A percentile compares a stretch with the other conserved stretches of the same genome.
Evolutionary conservation across 1,140 invertebrate species (phyloP).

Genomic region (Drosophila sproati): DNA sequence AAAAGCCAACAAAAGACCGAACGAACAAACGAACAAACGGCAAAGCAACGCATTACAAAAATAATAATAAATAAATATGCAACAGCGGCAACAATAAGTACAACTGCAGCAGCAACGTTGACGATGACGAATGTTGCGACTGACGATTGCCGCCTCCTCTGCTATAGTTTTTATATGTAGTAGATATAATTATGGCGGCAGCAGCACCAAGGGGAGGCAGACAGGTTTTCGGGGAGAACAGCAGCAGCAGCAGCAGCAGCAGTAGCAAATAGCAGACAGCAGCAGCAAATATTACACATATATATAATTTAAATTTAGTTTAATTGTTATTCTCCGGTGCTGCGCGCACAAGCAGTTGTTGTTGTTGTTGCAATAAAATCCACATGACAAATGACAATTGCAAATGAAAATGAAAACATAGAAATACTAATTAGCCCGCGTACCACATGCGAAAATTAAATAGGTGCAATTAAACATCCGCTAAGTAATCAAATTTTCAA

Average conservation of each 20-base stretch:
- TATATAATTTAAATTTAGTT: constrained; percentile 84
- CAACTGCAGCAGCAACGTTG: constrained; percentile 32
- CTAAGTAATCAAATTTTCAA: constrained; percentile 83
- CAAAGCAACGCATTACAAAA: constrained; percentile 63
- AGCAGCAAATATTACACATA: constrained; percentile 73
- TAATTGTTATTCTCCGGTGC: constrained; percentile 82
- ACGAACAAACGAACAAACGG: constrained; percentile 25
- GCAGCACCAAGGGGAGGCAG: constrained; percentile 2
- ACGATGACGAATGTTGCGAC: constrained; percentile 51
- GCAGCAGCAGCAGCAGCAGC: constrained; percentile 18
- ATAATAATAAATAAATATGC: constrained; percentile 62
- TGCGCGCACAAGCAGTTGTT: constrained; percentile 27
- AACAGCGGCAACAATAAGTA: constrained; percentile 22
- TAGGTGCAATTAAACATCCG: constrained; percentile 84
- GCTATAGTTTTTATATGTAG: constrained; percentile 59
- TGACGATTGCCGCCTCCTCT: constrained; percentile 35
- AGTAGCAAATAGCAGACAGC: constrained; percentile 13
- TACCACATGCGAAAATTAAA: constrained; percentile 79
- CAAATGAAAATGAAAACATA: constrained; percentile 66
- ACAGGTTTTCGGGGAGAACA: constrained; percentile 8
- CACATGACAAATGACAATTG: constrained; percentile 70
- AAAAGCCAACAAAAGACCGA: constrained; percentile 64
- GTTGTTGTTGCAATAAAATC: constrained; percentile 51
- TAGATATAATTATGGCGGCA: constrained; percentile 68
- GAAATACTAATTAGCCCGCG: constrained; percentile 40